These are phyloP conservation scores for Lamellibrachia satsuma DNA, from an alignment of 2,888 invertebrate genomes.

Conservation along the genomic window DNA sequence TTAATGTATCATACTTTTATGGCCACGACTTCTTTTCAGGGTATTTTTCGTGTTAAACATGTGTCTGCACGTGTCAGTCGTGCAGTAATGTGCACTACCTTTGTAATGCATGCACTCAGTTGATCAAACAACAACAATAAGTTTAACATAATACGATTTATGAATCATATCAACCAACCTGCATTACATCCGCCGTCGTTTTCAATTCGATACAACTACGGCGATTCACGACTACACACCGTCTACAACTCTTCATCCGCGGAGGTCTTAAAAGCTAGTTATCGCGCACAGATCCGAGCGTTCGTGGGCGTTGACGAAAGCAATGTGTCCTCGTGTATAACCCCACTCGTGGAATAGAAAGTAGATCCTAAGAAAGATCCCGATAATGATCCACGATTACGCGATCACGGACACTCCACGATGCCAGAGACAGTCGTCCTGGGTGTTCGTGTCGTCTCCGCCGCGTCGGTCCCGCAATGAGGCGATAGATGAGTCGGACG, in stretches of 20 bases:
- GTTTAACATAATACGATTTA: not conserved
- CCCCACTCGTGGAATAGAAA: not conserved
- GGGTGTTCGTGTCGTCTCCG: not conserved
- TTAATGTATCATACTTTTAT: too few species aligned
- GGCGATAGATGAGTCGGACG: not conserved
- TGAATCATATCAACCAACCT: not conserved
- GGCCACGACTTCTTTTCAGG: not conserved
- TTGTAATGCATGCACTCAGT: not conserved
- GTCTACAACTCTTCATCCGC: not conserved
- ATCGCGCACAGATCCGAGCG: not conserved
- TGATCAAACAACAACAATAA: not conserved
- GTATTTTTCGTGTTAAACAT: not conserved
- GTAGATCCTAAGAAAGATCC: not conserved
- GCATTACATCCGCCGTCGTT: not conserved
- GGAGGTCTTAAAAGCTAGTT: not conserved
- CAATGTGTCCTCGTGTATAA: not conserved
- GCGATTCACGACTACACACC: not conserved
- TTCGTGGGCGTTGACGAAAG: not conserved
- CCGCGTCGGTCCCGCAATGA: not conserved
- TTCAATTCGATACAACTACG: not conserved
- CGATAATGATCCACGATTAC: not conserved
- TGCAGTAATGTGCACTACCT: too few species aligned
- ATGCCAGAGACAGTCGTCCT: not conserved
- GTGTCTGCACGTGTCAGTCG: too few species aligned
- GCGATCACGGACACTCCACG: not conserved